Evolutionary conservation across 2,113 vertebrate species (phyloP).

Genomic region (Pelusios castaneus): DNA sequence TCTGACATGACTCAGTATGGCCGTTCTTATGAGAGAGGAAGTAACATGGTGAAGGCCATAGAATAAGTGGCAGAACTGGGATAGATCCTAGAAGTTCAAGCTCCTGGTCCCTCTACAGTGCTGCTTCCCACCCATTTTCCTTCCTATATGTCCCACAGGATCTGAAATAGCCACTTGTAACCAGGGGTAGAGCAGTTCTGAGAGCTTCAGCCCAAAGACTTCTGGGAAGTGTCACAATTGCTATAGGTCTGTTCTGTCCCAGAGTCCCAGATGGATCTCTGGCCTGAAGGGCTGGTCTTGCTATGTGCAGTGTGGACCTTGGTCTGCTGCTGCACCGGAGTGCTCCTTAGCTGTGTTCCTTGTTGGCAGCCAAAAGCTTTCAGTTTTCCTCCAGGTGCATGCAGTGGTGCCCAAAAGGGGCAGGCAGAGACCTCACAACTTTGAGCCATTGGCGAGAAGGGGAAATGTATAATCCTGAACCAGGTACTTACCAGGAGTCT

Average conservation of each 20-base stretch:
- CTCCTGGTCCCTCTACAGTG: neutral
- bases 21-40: constrained; percentile 21
- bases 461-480: neutral
- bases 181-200: neutral
- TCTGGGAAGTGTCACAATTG: fast-evolving
- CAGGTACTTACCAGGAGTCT: no score
- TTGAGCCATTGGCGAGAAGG: neutral
- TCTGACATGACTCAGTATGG: no score
- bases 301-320: neutral
- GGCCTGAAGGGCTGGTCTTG: neutral
- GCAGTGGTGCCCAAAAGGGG: neutral
- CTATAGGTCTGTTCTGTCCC: fast-evolving
- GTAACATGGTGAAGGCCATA: constrained; percentile 30
- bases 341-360: neutral
- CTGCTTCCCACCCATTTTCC: neutral
- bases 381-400: fast-evolving
- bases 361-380: fast-evolving
- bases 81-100: neutral
- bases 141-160: neutral
- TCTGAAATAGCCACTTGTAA: neutral
- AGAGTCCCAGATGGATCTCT: fast-evolving
- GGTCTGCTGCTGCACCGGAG: neutral
- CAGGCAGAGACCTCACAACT: neutral
- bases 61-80: constrained; percentile 48
- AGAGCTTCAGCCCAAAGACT: neutral